Evolutionary conservation across 92 coral and sea anemone species (phyloP).

Genomic region (Porites rus): DNA sequence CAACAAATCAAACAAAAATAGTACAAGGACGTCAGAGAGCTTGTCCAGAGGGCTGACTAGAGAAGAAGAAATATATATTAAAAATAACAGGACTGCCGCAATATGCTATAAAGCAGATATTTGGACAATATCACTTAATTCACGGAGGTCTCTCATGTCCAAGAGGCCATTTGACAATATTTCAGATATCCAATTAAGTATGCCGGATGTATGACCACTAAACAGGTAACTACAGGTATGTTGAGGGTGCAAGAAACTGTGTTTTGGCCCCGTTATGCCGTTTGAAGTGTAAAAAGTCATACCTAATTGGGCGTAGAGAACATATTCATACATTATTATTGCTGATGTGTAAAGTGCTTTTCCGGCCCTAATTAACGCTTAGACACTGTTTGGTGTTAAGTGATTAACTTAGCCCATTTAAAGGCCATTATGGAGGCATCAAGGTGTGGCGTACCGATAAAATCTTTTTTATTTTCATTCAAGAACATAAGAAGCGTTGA

Average conservation of each 20-base stretch:
- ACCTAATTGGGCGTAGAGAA: slow-evolving; percentile 9
- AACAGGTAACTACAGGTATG: neutral
- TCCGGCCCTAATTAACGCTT: slow-evolving; percentile 31
- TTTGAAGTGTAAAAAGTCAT: neutral
- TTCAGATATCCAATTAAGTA: slow-evolving; percentile 2
- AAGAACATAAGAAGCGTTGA: neutral
- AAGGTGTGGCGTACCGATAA: slow-evolving; percentile 33
- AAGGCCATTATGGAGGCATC: slow-evolving; percentile 27
- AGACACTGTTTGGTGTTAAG: slow-evolving; percentile 36
- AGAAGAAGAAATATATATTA: neutral
- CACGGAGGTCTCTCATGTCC: slow-evolving; percentile 1
- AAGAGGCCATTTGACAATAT: slow-evolving; percentile 2
- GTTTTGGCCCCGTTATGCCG: too few relatives aligned
- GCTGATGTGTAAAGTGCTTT: slow-evolving; percentile 30
- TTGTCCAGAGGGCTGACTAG: too few relatives aligned
- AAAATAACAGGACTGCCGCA: slow-evolving; percentile 14
- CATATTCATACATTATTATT: slow-evolving; percentile 2
- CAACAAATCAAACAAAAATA: slow-evolving; percentile 5
- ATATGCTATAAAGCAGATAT: slow-evolving; percentile 46
- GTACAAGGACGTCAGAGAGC: slow-evolving; percentile 27
- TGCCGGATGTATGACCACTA: neutral
- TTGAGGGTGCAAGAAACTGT: neutral
- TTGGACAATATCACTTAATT: slow-evolving; percentile 19
- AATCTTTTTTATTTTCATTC: slow-evolving; percentile 16
- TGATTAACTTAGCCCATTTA: slow-evolving; percentile 43